A percentile compares a stretch with the other conserved stretches of the same genome.
These are phyloP conservation scores for Pharmacophagus antenor DNA, from an alignment of 2,888 invertebrate species.

Conservation along the genomic window DNA sequence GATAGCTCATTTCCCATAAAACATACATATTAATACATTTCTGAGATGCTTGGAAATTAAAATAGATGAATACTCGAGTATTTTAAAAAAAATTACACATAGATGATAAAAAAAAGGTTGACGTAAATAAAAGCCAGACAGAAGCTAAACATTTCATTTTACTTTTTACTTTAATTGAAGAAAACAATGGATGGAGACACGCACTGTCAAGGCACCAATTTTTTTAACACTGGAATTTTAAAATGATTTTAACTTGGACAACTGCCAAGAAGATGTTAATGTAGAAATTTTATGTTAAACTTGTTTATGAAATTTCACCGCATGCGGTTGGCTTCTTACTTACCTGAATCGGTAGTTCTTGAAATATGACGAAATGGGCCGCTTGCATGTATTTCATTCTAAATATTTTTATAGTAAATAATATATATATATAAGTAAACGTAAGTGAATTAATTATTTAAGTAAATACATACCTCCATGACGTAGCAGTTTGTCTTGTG, in stretches of 20 bases:
- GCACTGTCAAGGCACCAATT: background rate
- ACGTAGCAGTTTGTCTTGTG: too few relatives aligned
- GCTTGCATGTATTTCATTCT: background rate
- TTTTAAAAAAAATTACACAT: too few relatives aligned
- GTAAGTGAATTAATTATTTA: too few relatives aligned
- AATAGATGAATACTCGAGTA: too few relatives aligned
- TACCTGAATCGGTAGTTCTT: too few relatives aligned
- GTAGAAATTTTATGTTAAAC: slow-evolving; percentile 4
- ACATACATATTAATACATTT: too few relatives aligned
- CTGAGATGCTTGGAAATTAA: too few relatives aligned
- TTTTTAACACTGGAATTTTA: slow-evolving; percentile 28
- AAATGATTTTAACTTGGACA: slow-evolving; percentile 38
- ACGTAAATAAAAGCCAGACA: background rate
- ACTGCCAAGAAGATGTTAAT: slow-evolving; percentile 36
- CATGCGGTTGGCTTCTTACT: slow-evolving; percentile 8
- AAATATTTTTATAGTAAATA: background rate
- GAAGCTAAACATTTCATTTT: background rate
- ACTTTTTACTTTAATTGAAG: slow-evolving; percentile 1
- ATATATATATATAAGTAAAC: too few relatives aligned
- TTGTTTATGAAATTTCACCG: slow-evolving; percentile 18
- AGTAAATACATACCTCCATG: too few relatives aligned
- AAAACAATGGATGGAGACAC: background rate
- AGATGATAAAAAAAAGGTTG: background rate
- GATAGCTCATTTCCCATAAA: too few relatives aligned
- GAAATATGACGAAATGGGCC: too few relatives aligned